Percentiles rank a stretch among this genome's conserved stretches.
These are phyloP conservation scores for Anoplolepis gracilipes DNA, from an alignment of 1,140 invertebrate species.

Conservation along the genomic window DNA sequence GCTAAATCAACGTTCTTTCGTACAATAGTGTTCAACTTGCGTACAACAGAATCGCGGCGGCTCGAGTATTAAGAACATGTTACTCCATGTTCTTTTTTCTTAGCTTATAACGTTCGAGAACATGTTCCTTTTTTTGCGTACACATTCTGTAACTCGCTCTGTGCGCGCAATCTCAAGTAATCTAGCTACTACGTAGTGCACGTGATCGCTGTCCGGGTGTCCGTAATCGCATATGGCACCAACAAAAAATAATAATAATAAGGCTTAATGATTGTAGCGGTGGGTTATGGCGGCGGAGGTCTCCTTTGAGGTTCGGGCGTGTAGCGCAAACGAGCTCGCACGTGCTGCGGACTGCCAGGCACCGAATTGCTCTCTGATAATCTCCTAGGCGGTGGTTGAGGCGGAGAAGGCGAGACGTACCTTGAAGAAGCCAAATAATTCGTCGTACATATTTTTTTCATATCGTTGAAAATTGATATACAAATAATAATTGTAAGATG, in stretches of 20 bases:
- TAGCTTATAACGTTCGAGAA: conserved; percentile 64
- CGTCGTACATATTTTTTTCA: neutral
- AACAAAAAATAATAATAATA: conserved; percentile 74
- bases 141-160: conserved; percentile 36
- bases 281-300: conserved; percentile 87
- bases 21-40: conserved; percentile 42
- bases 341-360: conserved; percentile 90
- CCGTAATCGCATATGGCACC: conserved; percentile 80
- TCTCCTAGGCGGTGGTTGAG: conserved; percentile 87
- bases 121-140: conserved; percentile 37
- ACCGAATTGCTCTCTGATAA: conserved; percentile 89
- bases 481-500: conserved; percentile 33
- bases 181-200: conserved; percentile 65
- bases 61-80: conserved; percentile 70
- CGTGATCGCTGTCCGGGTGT: conserved; percentile 58
- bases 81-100: conserved; percentile 52
- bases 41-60: conserved; percentile 56
- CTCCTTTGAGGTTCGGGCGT: conserved; percentile 91
- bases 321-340: conserved; percentile 89
- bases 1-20: conserved; percentile 37
- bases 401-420: conserved; percentile 89
- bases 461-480: neutral
- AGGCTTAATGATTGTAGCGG: conserved; percentile 69
- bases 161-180: conserved; percentile 58
- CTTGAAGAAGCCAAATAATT: conserved; percentile 77